Conservation (phyloP, 1,140 invertebrate genomes). For the Drosophila orena region DNA sequence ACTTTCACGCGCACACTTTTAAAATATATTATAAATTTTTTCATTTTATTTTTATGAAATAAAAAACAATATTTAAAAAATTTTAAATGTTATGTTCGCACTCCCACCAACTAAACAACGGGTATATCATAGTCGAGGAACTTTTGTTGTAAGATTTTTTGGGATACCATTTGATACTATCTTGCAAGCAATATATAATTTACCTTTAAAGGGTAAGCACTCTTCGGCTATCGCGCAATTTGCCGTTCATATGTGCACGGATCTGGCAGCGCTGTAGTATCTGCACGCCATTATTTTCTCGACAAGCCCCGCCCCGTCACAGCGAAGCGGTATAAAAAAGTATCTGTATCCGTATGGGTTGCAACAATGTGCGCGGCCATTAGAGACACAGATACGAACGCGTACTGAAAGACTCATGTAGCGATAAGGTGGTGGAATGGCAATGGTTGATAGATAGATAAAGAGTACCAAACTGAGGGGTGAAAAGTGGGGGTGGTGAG, state of each 20-base stretch:
- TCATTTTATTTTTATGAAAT: too few relatives aligned
- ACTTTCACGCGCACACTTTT: too few relatives aligned
- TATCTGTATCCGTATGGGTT: conserved; percentile 45
- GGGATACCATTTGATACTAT: too few relatives aligned
- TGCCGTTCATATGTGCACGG: neutral
- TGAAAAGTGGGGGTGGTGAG: conserved; percentile 14
- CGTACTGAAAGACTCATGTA: neutral
- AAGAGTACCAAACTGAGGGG: conserved; percentile 12
- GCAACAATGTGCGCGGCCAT: conserved; percentile 61
- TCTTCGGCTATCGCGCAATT: neutral
- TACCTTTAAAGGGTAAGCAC: neutral
- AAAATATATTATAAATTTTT: too few relatives aligned
- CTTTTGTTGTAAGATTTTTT: too few relatives aligned
- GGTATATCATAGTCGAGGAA: too few relatives aligned
- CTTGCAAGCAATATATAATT: too few relatives aligned
- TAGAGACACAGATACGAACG: conserved; percentile 10
- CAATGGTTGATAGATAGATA: conserved; percentile 28
- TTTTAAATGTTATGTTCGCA: too few relatives aligned
- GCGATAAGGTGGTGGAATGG: conserved; percentile 24
- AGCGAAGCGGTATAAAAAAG: conserved; percentile 16
- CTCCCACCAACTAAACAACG: too few relatives aligned
- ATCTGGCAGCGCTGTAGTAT: conserved; percentile 36
- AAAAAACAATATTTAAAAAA: too few relatives aligned
- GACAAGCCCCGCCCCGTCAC: conserved; percentile 47
- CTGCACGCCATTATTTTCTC: conserved; percentile 25